phyloP scores from a whole-genome alignment of 1,140 invertebrate species.

The Drosophila neocordata region DNA sequence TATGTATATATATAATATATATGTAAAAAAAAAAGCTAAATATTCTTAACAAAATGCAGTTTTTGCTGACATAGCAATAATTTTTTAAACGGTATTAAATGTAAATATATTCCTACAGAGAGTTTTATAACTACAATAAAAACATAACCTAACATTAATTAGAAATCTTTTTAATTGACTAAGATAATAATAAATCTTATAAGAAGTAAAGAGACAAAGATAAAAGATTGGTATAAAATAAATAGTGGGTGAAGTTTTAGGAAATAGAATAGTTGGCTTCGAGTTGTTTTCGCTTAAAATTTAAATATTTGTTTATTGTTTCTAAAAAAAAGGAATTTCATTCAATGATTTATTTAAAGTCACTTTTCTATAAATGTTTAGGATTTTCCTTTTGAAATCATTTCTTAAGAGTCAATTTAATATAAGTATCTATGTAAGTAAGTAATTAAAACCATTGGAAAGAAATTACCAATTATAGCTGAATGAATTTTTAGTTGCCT shows the following conservation, averaged over 20 bases:
- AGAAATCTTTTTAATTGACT: too few species aligned
- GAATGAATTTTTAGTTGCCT: conserved; percentile 24
- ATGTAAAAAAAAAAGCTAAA: conserved; percentile 22
- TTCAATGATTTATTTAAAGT: background rate
- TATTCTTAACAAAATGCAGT: background rate
- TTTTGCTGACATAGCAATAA: conserved; percentile 49
- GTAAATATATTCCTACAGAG: too few species aligned
- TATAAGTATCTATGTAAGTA: background rate
- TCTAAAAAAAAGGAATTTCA: background rate
- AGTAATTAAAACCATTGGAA: conserved; percentile 15
- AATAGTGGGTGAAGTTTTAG: background rate
- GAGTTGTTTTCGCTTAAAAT: background rate
- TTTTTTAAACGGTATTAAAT: too few species aligned
- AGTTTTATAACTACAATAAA: too few species aligned
- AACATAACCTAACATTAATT: too few species aligned
- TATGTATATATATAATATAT: conserved; percentile 22
- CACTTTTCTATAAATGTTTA: background rate
- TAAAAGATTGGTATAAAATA: too few species aligned
- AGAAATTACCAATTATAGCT: conserved; percentile 19
- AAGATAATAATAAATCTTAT: too few species aligned
- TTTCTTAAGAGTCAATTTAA: background rate
- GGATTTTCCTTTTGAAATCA: background rate
- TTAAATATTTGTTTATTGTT: background rate
- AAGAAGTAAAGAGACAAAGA: too few species aligned
- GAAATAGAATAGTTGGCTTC: background rate